Evolutionary conservation across 2,113 vertebrate genomes (phyloP).

Genomic region (Ageneiosus marmoratus): DNA sequence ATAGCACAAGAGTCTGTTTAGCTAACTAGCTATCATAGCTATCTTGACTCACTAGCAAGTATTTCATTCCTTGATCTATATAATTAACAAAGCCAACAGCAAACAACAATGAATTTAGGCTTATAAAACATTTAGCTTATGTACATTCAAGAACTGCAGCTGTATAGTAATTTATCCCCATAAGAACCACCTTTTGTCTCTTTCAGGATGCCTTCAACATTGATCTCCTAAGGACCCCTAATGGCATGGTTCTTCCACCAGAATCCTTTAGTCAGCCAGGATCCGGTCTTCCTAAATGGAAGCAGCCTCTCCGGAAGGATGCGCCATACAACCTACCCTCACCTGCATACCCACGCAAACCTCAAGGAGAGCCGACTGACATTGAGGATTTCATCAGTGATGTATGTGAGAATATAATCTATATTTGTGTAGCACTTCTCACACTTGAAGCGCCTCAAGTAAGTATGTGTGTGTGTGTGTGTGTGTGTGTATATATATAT

Average conservation of each 20-base stretch:
- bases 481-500: no score
- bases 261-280: conserved; percentile 53
- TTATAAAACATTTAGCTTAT: neutral
- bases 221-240: conserved; percentile 85
- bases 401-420: conserved; percentile 62
- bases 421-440: neutral
- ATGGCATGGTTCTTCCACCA: conserved; percentile 57
- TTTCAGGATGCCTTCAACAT: conserved; percentile 89
- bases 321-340: conserved; percentile 74
- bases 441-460: neutral
- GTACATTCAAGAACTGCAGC: neutral
- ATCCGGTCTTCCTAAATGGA: conserved; percentile 65
- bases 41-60: neutral
- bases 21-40: neutral
- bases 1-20: neutral
- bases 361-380: conserved; percentile 78
- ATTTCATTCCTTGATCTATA: neutral
- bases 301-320: conserved; percentile 79
- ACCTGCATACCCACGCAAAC: conserved; percentile 68
- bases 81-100: neutral
- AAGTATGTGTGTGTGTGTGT: no score
- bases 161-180: neutral
- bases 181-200: neutral
- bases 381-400: conserved; percentile 91
- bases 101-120: neutral